Evolutionary conservation across 1,140 invertebrate genomes (phyloP), one percentile per base, ranked within the genome.

Genomic region (Bombus turneri): DNA sequence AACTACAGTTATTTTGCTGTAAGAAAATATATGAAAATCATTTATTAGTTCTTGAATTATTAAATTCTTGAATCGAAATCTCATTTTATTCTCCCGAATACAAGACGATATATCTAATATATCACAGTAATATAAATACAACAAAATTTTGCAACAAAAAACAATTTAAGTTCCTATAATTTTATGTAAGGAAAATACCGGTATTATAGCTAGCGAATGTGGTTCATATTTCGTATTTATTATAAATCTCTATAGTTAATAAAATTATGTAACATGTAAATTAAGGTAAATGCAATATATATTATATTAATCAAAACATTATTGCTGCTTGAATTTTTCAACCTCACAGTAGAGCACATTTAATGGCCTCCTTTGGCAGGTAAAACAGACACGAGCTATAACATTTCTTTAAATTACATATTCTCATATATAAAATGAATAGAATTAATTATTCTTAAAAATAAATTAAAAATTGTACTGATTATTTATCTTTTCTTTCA

Each of bases 401-500:
- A 78, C 74, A 57, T 77, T 69, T 78, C 28, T 83, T 83, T 64
- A 78, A 83, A 62, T 77, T 76, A 68, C 62, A 77, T 77, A 31
- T 66, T 68, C 76, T 69, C 22, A 43, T 78, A 74, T 76, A 25
- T 83, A 68, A 83, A 83, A 83, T 77, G 57, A 69, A 57, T 83
- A 83, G 43, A 83, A 68, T 69, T 83, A 83, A 22, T 72, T 12
- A 31, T 72, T 39, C 31, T 59, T 53, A 28, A 68, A 69, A 72
- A 37, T 79, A 31, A 85, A 80, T 47, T 37, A 47, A 47, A 72
- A 71, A 72, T 72, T 79, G 39, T 80, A 85, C 57, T 80, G 66
- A 85, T 85, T 37, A 80, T 85, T 80, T 85, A 80, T 85, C 39
- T 85, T 80, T 80, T 79, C 83, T 85, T 85, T 85, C 76, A 85